Evolutionary conservation across 2,797 vertebrate species (phyloP), one percentile per base, ranked within the genome.

Genomic region (Notolepis coatsorum): DNA sequence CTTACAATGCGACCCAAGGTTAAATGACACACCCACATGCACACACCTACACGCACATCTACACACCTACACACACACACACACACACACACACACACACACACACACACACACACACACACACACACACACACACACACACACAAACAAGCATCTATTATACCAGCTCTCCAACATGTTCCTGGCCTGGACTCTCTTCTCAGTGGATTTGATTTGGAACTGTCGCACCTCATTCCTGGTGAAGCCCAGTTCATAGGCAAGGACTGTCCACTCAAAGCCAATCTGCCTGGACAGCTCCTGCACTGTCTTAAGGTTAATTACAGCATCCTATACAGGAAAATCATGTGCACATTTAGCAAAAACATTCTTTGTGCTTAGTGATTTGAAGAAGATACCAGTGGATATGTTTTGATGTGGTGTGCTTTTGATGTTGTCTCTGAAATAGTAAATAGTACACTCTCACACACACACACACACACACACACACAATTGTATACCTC

Each of bases 101-200:
- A 52, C 17, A 52, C 18, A 52, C 23, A 30, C 25, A 42, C 9
- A 21, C 27, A 42, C 2, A 43, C 30, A 54, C 24, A 23, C 25
- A 55, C 20, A 49, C 18, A 68, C 5, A 50, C 21, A 13, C 4
- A 25, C 51, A n/a, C n/a, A n/a, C n/a, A n/a, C n/a, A n/a, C n/a
- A n/a, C n/a, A n/a, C n/a, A n/a, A n/a, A n/a, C n/a, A n/a, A n/a
- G n/a, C n/a, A n/a, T 18, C 21, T 56, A 17, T 42, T 52, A 9
- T 85, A 94, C 93, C 92, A 95, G 79, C 83, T 90, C 69, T 93
- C 93, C 80, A 95, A 45, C 92, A 94, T 95, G 72, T 80, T 91
- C 77, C 83, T 88, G 25, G 92, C 92, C 68, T 93, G 90, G 35
- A 61, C 54, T 15, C 66, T 91, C 86, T 91, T 94, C 65, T 93